A percentile compares a stretch with the other conserved stretches of the same genome.
Evolutionary conservation across 1,140 invertebrate species (phyloP).

Genomic region (Spodoptera frugiperda): DNA sequence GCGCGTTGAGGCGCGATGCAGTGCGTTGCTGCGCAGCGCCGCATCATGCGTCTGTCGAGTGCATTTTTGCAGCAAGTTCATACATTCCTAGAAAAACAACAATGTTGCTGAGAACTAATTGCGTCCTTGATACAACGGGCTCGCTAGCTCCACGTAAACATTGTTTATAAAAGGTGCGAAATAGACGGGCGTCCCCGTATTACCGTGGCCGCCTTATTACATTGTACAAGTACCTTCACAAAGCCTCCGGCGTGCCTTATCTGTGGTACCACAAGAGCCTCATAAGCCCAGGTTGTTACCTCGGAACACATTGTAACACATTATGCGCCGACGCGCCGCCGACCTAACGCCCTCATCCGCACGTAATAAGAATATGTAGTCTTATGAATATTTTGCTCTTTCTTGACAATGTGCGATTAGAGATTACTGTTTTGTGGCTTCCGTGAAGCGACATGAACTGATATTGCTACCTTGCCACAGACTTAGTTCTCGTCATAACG

Average conservation of each 20-base stretch:
- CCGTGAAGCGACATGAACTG: slow-evolving; percentile 20
- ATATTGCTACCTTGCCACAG: slow-evolving; percentile 31
- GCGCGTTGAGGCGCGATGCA: background rate
- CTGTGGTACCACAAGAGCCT: slow-evolving; percentile 72
- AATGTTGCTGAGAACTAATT: slow-evolving; percentile 61
- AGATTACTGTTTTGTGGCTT: slow-evolving; percentile 53
- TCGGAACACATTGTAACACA: slow-evolving; percentile 80
- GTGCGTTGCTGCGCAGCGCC: background rate
- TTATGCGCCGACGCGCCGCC: slow-evolving; percentile 71
- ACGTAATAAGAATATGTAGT: slow-evolving; percentile 76
- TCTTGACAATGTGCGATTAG: slow-evolving; percentile 61
- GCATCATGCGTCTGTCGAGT: slow-evolving; percentile 1
- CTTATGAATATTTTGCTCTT: slow-evolving; percentile 72
- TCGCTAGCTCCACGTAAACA: slow-evolving; percentile 54
- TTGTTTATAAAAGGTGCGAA: slow-evolving; percentile 74
- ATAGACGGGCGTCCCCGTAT: slow-evolving; percentile 60
- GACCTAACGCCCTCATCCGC: slow-evolving; percentile 65
- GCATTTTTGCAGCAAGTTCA: slow-evolving; percentile 43
- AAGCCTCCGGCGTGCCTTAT: slow-evolving; percentile 81
- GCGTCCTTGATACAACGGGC: slow-evolving; percentile 57
- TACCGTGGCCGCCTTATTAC: slow-evolving; percentile 72
- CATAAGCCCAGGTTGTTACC: slow-evolving; percentile 80
- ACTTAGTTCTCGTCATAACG: slow-evolving; percentile 11
- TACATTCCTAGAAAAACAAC: slow-evolving; percentile 50
- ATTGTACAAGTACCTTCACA: slow-evolving; percentile 69